Evolutionary conservation across 2,888 invertebrate genomes (phyloP).

Genomic region (Andrena praecox): DNA sequence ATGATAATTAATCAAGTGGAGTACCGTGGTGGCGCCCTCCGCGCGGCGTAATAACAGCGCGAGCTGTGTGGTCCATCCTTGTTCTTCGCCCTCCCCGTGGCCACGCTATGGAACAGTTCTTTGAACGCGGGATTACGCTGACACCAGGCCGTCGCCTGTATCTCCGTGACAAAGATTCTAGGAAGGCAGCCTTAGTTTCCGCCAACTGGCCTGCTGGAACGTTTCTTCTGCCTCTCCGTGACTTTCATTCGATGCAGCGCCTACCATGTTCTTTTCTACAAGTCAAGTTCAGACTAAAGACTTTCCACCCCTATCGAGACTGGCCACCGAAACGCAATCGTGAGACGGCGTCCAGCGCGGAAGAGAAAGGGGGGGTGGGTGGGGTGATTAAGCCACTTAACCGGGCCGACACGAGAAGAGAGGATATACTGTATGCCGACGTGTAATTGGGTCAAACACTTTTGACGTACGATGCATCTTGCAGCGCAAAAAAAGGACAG

Average conservation of each 20-base stretch:
- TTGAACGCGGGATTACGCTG: conserved; percentile 52
- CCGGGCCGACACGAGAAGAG: conserved; percentile 36
- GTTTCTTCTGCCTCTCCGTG: not conserved
- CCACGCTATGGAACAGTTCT: conserved; percentile 59
- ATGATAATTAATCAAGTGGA: conserved; percentile 80
- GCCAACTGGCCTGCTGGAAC: not conserved
- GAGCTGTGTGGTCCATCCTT: conserved; percentile 77
- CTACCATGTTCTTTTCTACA: not conserved
- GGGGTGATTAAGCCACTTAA: conserved; percentile 22
- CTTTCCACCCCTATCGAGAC: too few relatives aligned
- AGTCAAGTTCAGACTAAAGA: not conserved
- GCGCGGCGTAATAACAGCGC: conserved; percentile 75
- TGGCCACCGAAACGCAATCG: not conserved
- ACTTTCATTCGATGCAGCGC: too few relatives aligned
- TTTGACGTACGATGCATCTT: conserved; percentile 34
- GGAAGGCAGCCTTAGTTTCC: not conserved
- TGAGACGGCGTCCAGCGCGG: not conserved
- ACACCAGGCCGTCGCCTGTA: conserved; percentile 50
- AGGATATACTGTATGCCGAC: conserved; percentile 42
- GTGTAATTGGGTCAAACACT: conserved; percentile 61
- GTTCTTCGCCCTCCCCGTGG: conserved; percentile 60
- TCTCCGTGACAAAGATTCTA: not conserved
- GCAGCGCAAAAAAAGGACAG: conserved; percentile 6
- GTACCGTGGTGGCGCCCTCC: conserved; percentile 73
- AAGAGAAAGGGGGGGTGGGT: not conserved